Conservation (phyloP, 2,113 vertebrate genomes). For the Microtus oregoni region DNA sequence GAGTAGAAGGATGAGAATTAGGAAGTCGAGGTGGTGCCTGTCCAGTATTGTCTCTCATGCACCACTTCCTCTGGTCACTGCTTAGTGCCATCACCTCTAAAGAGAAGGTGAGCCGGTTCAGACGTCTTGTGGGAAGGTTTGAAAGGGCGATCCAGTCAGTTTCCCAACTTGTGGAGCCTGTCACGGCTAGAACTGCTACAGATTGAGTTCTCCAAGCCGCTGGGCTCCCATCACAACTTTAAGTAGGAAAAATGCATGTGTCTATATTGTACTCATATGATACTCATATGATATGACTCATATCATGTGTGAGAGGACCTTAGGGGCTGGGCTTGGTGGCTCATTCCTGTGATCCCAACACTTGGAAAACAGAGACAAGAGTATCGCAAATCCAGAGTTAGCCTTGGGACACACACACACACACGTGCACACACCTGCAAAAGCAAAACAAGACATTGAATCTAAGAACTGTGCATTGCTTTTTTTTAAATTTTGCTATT, state of each 20-base stretch:
- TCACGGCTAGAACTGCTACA: neutral
- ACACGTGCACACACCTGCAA: neutral
- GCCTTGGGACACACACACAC: neutral
- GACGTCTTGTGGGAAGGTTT: neutral
- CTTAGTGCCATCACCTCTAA: fast-evolving
- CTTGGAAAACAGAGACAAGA: neutral
- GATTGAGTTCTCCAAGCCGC: neutral
- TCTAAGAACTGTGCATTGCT: too few relatives aligned
- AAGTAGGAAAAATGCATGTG: neutral
- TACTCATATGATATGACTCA: too few relatives aligned
- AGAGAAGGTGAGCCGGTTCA: neutral
- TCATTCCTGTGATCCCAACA: neutral
- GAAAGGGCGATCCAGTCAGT: neutral
- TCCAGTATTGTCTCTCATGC: fast-evolving
- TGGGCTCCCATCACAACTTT: neutral
- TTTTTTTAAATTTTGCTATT: neutral
- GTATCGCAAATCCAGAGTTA: neutral
- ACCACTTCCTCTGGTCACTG: neutral
- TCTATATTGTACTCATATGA: too few relatives aligned
- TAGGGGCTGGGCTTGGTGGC: neutral
- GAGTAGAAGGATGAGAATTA: neutral
- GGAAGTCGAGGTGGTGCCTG: fast-evolving
- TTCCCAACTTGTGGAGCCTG: fast-evolving
- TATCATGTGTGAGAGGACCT: too few relatives aligned
- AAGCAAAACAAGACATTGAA: neutral